phyloP scores from a whole-genome alignment of 2,113 vertebrate species.

The Bubalus kerabau region DNA sequence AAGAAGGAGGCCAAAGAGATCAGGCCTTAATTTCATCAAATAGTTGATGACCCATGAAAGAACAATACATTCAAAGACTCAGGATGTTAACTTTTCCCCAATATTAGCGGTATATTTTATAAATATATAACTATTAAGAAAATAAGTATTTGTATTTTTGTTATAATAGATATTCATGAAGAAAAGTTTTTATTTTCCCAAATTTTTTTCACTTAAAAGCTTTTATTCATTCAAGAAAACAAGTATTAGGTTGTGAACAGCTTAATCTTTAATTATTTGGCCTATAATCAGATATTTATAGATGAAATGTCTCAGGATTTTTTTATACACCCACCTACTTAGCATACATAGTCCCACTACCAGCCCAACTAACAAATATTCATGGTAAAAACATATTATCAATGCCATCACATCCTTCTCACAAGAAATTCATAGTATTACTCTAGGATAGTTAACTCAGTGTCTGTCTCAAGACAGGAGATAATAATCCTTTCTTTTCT shows the following conservation, averaged over 20 bases:
- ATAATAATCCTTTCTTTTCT: background rate
- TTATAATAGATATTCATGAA: background rate
- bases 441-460: background rate
- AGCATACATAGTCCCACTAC: background rate
- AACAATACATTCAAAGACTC: background rate
- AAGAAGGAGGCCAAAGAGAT: background rate
- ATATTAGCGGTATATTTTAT: background rate
- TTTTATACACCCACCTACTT: background rate
- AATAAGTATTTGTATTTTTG: background rate
- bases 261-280: background rate
- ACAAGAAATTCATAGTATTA: background rate
- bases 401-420: background rate
- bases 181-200: background rate
- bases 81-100: background rate
- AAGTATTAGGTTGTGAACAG: background rate
- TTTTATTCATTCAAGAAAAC: background rate
- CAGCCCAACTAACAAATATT: background rate
- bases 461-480: background rate
- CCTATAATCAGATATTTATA: background rate
- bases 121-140: background rate
- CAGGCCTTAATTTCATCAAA: background rate
- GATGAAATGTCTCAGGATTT: background rate
- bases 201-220: background rate
- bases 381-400: background rate
- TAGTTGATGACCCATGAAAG: background rate